Base-by-base conservation (phyloP, 2,888 invertebrate species). In the Phyto melanocephala region DNA sequence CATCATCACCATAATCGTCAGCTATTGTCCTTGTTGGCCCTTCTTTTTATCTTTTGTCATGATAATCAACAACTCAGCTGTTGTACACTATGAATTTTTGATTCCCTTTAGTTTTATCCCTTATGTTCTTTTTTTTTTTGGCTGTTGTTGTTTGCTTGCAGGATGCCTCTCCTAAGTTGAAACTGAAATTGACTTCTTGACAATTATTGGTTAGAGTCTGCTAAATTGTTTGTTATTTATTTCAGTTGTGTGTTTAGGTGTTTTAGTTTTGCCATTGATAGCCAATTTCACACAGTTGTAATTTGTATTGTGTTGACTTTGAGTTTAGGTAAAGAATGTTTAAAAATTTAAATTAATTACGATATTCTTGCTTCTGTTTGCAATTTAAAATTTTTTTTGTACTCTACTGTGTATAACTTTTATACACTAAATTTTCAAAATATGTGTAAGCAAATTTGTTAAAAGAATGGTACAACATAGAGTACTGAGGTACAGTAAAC, bases 181-280 rank as follows among this genome's bases (percentile, higher is more conserved):
- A 88, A 86, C 85, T 85, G 83, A 87, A 86, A 86, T 87, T 88
- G 88, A 89, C 88, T 89, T 86, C 86, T 85, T 88, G 88, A 89
- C 89, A 89, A 89, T 89, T 88, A 89, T 89, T 89, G 89, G 88
- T 87, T 88, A 87, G 87, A 86, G 86, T 85, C 86, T 85, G 86
- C 86, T 85, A 87, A 89, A 88, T 87, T 87, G 87, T 88, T 88
- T 89, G 88, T 89, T 87, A 82, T 85, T 86, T 82, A 85, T 75
- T 63, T 33, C 84, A 84, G 80, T 83, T 87, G 85, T 6, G 8
- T 13, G 47, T 50, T 35, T 10, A 10, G 15, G 54, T 4, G 60
- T 72, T 54, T 84, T 83, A 77, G 13, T 70, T 52, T 77, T 37
- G 74, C 65, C 65, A 71, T 80, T 84, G 79, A 83, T 85, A 85